phyloP scores from a whole-genome alignment of 64 coral and sea anemone genomes.

The Dendronephthya gigantea region DNA sequence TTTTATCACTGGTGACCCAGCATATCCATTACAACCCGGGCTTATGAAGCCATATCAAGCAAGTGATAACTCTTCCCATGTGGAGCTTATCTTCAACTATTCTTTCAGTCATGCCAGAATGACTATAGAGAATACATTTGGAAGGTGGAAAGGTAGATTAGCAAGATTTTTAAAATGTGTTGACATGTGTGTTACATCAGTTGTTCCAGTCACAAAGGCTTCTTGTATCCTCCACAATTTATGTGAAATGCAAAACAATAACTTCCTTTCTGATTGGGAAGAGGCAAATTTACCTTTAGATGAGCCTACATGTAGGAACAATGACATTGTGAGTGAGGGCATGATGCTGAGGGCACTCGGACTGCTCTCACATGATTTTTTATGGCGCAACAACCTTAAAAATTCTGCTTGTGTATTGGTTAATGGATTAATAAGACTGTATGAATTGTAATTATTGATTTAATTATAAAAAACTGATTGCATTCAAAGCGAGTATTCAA shows the following conservation, averaged over 20 bases:
- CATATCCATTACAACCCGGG: conserved; percentile 38
- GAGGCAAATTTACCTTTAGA: too few relatives aligned
- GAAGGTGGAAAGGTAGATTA: not conserved
- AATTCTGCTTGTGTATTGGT: too few relatives aligned
- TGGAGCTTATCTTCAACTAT: conserved; percentile 33
- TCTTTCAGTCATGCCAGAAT: conserved; percentile 24
- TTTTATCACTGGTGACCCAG: conserved; percentile 38
- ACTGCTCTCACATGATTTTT: too few relatives aligned
- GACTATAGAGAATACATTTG: conserved; percentile 1
- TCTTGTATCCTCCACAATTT: not conserved
- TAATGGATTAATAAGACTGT: too few relatives aligned
- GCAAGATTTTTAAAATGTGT: not conserved
- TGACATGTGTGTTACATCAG: not conserved
- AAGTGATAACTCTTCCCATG: conserved; percentile 9
- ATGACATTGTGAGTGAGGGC: too few relatives aligned
- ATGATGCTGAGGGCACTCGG: too few relatives aligned
- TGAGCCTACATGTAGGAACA: too few relatives aligned
- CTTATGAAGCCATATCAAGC: conserved; percentile 27
- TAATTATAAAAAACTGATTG: too few relatives aligned
- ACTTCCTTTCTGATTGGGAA: too few relatives aligned
- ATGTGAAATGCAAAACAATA: not conserved
- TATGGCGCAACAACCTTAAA: too few relatives aligned
- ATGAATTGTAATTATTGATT: too few relatives aligned
- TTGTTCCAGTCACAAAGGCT: not conserved
- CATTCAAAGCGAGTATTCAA: too few relatives aligned